Conservation (phyloP, 1,140 invertebrate genomes). For the Drosophila hydei region DNA sequence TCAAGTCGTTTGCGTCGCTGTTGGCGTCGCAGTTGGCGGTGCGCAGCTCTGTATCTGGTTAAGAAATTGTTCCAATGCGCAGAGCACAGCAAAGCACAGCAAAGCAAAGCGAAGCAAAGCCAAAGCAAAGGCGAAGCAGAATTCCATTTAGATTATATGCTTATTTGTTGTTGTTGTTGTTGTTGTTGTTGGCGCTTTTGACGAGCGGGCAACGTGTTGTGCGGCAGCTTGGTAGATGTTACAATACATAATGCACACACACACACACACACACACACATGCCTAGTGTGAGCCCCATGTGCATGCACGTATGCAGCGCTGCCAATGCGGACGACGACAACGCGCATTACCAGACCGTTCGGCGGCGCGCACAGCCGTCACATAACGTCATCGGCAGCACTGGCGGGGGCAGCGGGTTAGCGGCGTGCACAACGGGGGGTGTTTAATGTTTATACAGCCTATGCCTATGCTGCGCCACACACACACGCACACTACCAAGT, state of each 20-base stretch:
- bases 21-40: slow-evolving; percentile 37
- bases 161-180: slow-evolving; percentile 27
- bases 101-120: slow-evolving; percentile 17
- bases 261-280: slow-evolving; percentile 10
- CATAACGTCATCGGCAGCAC: slow-evolving; percentile 69
- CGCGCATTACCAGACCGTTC: slow-evolving; percentile 69
- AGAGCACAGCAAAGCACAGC: slow-evolving; percentile 35
- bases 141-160: slow-evolving; percentile 74
- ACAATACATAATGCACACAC: slow-evolving; percentile 60
- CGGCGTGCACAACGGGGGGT: slow-evolving; percentile 3
- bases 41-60: slow-evolving; percentile 55
- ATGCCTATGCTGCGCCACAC: background rate
- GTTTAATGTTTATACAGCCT: slow-evolving; percentile 5
- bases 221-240: slow-evolving; percentile 71
- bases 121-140: slow-evolving; percentile 51
- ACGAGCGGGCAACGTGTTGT: slow-evolving; percentile 54
- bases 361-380: slow-evolving; percentile 57
- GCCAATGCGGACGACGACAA: slow-evolving; percentile 16
- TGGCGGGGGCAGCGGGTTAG: slow-evolving; percentile 1
- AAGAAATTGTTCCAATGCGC: slow-evolving; percentile 66
- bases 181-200: slow-evolving; percentile 64
- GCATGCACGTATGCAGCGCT: slow-evolving; percentile 18
- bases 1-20: slow-evolving; percentile 47
- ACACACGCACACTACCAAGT: background rate
- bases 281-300: slow-evolving; percentile 5